Conservation (phyloP, 2,113 vertebrate species). For the Gopherus evgoodei region DNA sequence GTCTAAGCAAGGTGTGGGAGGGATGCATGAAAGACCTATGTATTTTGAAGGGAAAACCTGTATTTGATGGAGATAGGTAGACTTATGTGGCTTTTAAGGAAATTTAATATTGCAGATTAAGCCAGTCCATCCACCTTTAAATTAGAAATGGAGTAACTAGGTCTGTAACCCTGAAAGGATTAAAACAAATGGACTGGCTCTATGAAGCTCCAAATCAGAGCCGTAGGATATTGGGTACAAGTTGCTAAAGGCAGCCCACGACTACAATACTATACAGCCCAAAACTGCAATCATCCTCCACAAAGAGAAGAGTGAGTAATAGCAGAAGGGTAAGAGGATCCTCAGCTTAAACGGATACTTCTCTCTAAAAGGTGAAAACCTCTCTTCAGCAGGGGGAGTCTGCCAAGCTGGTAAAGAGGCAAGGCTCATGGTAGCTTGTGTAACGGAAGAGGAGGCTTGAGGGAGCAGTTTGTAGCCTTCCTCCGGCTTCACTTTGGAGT, state of each 20-base stretch:
- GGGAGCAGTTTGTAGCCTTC: fast-evolving
- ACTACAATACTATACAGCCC: fast-evolving
- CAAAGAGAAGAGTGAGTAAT: fast-evolving
- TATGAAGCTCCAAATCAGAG: fast-evolving
- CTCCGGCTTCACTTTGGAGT: fast-evolving
- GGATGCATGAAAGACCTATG: neutral
- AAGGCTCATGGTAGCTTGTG: fast-evolving
- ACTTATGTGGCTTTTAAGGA: too few relatives aligned
- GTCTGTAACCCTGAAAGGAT: neutral
- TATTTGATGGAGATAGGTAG: neutral
- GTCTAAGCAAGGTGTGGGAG: neutral
- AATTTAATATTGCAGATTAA: too few relatives aligned
- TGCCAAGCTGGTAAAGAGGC: neutral
- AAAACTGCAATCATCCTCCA: fast-evolving
- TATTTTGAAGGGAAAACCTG: neutral
- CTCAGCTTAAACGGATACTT: fast-evolving
- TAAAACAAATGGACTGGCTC: neutral
- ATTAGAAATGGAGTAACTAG: neutral
- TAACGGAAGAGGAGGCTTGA: neutral
- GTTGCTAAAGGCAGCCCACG: fast-evolving
- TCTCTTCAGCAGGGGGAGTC: fast-evolving
- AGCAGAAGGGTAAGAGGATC: fast-evolving
- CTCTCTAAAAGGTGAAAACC: neutral
- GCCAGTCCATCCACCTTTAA: fast-evolving
- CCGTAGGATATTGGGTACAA: fast-evolving